Base-by-base conservation (phyloP, 2,113 vertebrate species). In the Syrrhaptes paradoxus region DNA sequence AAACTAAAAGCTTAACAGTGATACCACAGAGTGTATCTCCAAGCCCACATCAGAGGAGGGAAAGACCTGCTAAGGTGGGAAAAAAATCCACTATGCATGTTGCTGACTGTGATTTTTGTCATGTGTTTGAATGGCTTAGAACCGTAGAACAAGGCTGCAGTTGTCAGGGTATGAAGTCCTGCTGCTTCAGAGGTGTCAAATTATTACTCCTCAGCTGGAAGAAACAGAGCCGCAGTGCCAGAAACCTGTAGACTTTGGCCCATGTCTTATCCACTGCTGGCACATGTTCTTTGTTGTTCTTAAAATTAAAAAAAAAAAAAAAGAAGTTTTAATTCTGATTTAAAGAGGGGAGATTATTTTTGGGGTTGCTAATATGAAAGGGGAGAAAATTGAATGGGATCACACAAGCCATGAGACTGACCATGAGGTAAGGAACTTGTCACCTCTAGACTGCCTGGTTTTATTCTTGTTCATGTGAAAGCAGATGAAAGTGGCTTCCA, bases 131-230 rank as follows among this genome's bases (percentile, higher is more conserved):
- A 98, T 96, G 97, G 96, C 87, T 97, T 95, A 92, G 95, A 96
- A 93, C 96, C 97, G 94, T 96, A 97, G 98, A 98, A 98, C 98
- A 98, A 98, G 98, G 98, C 97, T 92, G 96, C 66, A 97, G 96
- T 98, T 98, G 98, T 98, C 98, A 96, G 93, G 80, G 95, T 97
- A 95, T 96, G 97, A 97, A 95, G 96, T 98, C 97, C 98, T 95
- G 97, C 97, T 98, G 98, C 96, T 98, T 97, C 97, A 97, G 96
- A 98, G 98, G 98, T 98, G 98, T 98, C 98, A 97, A 97, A 98
- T 98, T 98, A 97, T 98, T 98, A 96, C 98, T 98, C 97, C 98
- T 99, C 98, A 98, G 98, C 98, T 98, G 98, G 97, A 98, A 98
- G 98, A 96, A 97, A 96, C 93, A 84, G 93, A 73, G 63, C 66